phyloP scores from a whole-genome alignment of 2,888 invertebrate species.

The Noctua janthina region DNA sequence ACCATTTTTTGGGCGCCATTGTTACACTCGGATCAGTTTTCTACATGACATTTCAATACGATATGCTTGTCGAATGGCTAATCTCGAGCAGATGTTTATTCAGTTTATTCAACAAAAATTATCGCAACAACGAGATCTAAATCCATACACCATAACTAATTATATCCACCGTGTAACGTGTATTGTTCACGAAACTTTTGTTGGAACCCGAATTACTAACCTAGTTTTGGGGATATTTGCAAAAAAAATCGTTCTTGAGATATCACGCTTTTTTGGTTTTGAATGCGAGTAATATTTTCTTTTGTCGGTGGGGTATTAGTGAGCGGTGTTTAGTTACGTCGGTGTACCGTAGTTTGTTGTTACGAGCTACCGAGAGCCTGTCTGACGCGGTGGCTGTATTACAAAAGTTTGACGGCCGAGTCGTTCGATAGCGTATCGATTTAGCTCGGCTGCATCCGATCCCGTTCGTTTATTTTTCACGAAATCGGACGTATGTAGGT shows the following conservation, averaged over 20 bases:
- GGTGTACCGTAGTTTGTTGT: constrained; percentile 64
- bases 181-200: constrained; percentile 84
- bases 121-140: constrained; percentile 89
- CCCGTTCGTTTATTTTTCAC: constrained; percentile 84
- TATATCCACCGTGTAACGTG: constrained; percentile 87
- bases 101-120: constrained; percentile 86
- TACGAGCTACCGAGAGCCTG: constrained; percentile 55
- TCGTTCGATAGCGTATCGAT: constrained; percentile 85
- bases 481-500: constrained; percentile 86
- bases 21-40: constrained; percentile 87
- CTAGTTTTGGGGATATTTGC: constrained; percentile 88
- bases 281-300: constrained; percentile 86
- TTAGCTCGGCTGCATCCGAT: constrained; percentile 80
- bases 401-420: constrained; percentile 87
- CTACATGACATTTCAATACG: constrained; percentile 88
- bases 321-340: constrained; percentile 80
- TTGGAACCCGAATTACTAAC: constrained; percentile 88
- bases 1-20: constrained; percentile 86
- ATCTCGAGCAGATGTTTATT: constrained; percentile 89
- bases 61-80: constrained; percentile 84
- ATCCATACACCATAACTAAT: constrained; percentile 90
- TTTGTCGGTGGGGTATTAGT: constrained; percentile 84
- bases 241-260: constrained; percentile 82
- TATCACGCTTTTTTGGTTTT: constrained; percentile 88
- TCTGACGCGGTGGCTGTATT: constrained; percentile 75